Evolutionary conservation across 2,888 invertebrate species (phyloP).

Genomic region (Chrysotoxum bicinctum): DNA sequence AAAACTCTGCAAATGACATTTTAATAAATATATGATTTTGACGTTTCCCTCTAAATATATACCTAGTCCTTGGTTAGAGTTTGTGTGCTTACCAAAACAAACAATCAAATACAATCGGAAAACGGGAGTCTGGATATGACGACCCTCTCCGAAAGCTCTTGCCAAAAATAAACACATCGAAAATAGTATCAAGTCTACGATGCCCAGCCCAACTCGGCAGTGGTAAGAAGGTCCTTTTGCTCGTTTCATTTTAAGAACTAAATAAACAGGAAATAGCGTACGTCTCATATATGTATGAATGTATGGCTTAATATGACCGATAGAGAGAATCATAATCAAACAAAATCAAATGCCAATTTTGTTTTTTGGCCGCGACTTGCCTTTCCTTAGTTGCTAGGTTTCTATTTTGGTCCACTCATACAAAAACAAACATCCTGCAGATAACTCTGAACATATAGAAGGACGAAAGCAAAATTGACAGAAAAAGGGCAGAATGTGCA

Average conservation of each 20-base stretch:
- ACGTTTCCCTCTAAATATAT: not conserved
- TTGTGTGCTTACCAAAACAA: constrained; percentile 62
- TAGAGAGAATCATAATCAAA: constrained; percentile 68
- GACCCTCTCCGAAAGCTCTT: constrained; percentile 9
- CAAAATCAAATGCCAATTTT: constrained; percentile 72
- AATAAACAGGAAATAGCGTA: constrained; percentile 66
- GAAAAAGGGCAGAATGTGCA: constrained; percentile 62
- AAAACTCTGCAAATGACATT: constrained; percentile 64
- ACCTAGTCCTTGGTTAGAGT: not conserved
- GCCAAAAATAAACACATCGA: constrained; percentile 55
- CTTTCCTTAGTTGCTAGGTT: not conserved
- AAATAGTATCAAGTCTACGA: constrained; percentile 36
- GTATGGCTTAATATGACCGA: constrained; percentile 67
- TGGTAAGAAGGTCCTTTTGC: constrained; percentile 11
- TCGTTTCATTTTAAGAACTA: constrained; percentile 58
- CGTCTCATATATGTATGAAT: constrained; percentile 11
- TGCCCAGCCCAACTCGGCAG: not conserved
- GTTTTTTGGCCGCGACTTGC: constrained; percentile 51
- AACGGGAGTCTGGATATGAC: constrained; percentile 10
- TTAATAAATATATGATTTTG: constrained; percentile 68
- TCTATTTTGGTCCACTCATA: constrained; percentile 20
- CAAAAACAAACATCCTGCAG: constrained; percentile 9
- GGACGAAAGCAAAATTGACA: constrained; percentile 37
- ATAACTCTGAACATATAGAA: not conserved
- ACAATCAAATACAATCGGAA: constrained; percentile 55